Conservation (phyloP, 1,140 invertebrate genomes). For the Dendrolimus punctatus region DNA sequence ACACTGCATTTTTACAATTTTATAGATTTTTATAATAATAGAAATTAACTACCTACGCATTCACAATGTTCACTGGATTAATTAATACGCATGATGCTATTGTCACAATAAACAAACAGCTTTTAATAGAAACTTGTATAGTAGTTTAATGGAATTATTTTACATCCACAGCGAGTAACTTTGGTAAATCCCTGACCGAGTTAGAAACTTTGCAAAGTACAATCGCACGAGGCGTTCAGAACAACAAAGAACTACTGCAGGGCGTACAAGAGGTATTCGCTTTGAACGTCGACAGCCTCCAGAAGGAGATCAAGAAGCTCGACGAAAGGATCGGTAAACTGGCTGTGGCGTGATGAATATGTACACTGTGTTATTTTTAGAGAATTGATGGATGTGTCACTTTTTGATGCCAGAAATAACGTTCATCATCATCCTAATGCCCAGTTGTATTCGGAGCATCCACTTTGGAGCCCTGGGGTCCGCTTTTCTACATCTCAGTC, state of each 20-base stretch:
- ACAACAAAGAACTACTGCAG: conserved; percentile 85
- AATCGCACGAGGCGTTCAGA: conserved; percentile 79
- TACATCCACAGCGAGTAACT: conserved; percentile 83
- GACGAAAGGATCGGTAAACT: conserved; percentile 77
- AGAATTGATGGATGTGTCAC: no score
- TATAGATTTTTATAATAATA: no score
- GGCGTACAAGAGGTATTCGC: conserved; percentile 86
- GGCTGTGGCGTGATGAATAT: conserved; percentile 31
- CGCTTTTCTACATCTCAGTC: no score
- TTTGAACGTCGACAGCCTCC: conserved; percentile 81
- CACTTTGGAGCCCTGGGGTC: no score
- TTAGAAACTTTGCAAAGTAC: conserved; percentile 87
- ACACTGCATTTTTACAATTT: no score
- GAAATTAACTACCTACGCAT: no score
- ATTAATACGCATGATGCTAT: no score
- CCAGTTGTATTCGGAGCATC: no score
- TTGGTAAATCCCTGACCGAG: conserved; percentile 86
- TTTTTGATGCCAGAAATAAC: no score
- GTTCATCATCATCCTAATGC: no score
- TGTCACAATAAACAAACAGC: no score
- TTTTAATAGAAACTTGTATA: no score
- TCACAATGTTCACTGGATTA: not conserved
- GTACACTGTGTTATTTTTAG: not conserved
- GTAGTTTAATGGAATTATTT: not conserved
- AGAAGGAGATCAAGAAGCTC: conserved; percentile 82